Base-by-base conservation (phyloP, 2,113 vertebrate species). In the Rana temporaria region DNA sequence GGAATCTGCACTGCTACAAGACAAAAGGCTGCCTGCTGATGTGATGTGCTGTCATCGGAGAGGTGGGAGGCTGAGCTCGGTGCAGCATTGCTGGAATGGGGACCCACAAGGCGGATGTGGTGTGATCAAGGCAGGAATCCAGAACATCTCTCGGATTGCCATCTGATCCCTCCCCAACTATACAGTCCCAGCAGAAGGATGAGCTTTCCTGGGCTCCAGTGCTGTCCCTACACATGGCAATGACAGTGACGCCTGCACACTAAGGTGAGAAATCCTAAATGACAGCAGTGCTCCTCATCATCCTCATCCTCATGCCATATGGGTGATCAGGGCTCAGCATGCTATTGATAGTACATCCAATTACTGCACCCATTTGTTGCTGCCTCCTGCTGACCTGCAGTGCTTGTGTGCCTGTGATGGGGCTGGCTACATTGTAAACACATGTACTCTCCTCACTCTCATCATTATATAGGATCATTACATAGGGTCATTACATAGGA, bases 311-410 rank as follows among this genome's bases (percentile, higher is more conserved):
- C 71, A 57, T 73, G 48, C 14, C 1, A 18, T 12, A 9, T 15
- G 26, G 53, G 69, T 32, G 6, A 11, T 6, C 26, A 57, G 18
- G 4, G 53, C 42, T 48, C 11, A 48, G 42, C 42, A 48, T 42
- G 42, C 55, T 60, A 59, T 38, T 42, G 22, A 22, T 22, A 17
- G 73, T 32, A 57, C 32, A 75, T 75, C n/a, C 57, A 63, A 22
- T 60, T 24, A 24, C 59, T 76, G 59, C 73, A 63, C 30, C 59
- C 73, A 76, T 76, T 76, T 76, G 73, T 76, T 76, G 73, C 73
- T 76, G 56, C 26, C 73, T 63, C 19, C 38, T 62, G 22, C 15
- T 18, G 17, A 19, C 14, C 30, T 38, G 26, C 24, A 14, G 16
- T 19, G 20, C 26, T 26, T 64, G 62, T 64, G 26, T 3, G 16